Evolutionary conservation across 2,797 vertebrate species (phyloP).

Genomic region (Enteromius viviparus): DNA sequence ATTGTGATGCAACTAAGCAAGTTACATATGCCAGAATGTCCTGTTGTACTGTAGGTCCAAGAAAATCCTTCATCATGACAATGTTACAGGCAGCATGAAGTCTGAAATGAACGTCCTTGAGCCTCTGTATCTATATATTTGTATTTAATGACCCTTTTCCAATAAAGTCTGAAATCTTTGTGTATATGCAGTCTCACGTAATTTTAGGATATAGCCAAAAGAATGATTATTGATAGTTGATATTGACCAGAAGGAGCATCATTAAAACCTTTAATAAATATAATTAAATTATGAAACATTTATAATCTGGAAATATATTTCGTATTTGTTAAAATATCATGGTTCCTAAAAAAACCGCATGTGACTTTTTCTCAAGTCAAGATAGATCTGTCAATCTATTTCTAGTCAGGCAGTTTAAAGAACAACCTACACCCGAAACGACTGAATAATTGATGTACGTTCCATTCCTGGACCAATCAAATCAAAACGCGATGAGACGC

Average conservation of each 20-base stretch:
- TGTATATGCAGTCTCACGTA: constrained; percentile 52
- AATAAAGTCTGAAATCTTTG: constrained; percentile 72
- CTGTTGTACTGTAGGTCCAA: constrained; percentile 19
- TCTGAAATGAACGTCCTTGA: constrained; percentile 64
- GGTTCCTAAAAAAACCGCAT: neutral
- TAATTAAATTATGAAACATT: neutral
- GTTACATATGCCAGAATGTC: constrained; percentile 49
- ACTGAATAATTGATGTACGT: neutral
- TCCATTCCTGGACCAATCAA: constrained; percentile 25
- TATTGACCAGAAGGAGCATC: neutral
- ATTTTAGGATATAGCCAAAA: neutral
- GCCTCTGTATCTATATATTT: constrained; percentile 53
- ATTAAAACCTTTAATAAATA: neutral
- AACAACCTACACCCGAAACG: neutral
- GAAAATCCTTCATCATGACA: constrained; percentile 19
- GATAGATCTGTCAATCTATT: constrained; percentile 7
- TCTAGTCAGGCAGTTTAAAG: constrained; percentile 42
- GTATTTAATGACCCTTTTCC: constrained; percentile 56
- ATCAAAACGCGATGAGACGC: neutral
- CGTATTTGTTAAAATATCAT: neutral
- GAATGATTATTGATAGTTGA: neutral
- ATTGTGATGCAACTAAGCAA: constrained; percentile 30
- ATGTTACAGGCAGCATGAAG: constrained; percentile 67
- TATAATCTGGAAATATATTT: neutral
- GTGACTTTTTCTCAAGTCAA: neutral